Evolutionary conservation across 1,140 invertebrate species (phyloP), one percentile per base, ranked within the genome.

Genomic region (Calephelis nemesis): DNA sequence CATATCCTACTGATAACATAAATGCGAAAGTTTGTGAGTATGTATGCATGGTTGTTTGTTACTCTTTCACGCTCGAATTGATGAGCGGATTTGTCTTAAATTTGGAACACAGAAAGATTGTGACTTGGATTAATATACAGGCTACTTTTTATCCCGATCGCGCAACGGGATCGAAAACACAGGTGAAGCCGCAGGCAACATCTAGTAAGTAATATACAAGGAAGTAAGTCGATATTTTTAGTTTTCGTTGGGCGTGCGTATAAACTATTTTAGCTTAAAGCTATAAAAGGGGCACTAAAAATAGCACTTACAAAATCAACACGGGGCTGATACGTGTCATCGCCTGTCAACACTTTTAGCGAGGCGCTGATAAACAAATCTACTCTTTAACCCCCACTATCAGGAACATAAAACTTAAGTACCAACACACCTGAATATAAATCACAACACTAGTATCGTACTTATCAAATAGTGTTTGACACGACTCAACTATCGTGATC

Each of bases 331-430:
- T 87, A 87, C 77, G 77, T 74, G 82, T 79, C 84, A 81, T 79
- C 75, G 82, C 67, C 78, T 90, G 86, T 89, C 86, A 83, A 54
- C 52, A 54, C 15, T 54, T 54, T 54, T 54, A 54, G 52, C 52
- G 52, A 11, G 52, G 52, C 49, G 52, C 52, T 65, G 64, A 54
- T 52, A 45, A 63, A 66, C 64, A 40, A 52, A 49, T 65, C 64
- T 39, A 58, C 49, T 54, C 40, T 49, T 52, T 52, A 50, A 66
- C 71, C 75, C 83, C 82, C 85, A 82, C 80, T 88, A 87, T 88
- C 84, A 78, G 78, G 82, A 75, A 78, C 78, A 75, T 91, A 90
- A 90, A 88, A 85, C 79, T 87, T 87, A 89, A 89, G 82, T 89
- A 91, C 87, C 81, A 78, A 79, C 82, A 82, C 82, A 83, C 84